These are phyloP conservation scores for human DNA, from an alignment of 2,113 vertebrate species.

Conservation along the genomic window GRCh38 chr9:22740501-22741000, in stretches of 20 bases:
- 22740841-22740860: not conserved
- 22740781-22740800: not conserved
- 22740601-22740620: not conserved
- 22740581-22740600: conserved; percentile 35
- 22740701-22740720: conserved; percentile 14
- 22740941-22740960: not conserved
- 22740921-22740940: not conserved
- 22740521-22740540: not conserved
- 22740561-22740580: conserved; percentile 31
- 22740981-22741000: conserved; percentile 42
- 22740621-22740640: not conserved
- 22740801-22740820: not conserved
- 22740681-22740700: not conserved
- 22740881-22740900: not conserved
- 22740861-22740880: not conserved
- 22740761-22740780: not conserved
- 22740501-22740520: not conserved
- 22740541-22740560: conserved; percentile 34
- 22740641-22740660: not conserved
- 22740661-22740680: not conserved
- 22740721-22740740: conserved; percentile 12
- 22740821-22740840: not conserved
- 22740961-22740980: not conserved
- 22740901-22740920: conserved; percentile 8
- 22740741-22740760: not conserved